These are phyloP conservation scores for Meteorus cinctellus DNA, from an alignment of 2,888 invertebrate genomes.

Conservation along the genomic window DNA sequence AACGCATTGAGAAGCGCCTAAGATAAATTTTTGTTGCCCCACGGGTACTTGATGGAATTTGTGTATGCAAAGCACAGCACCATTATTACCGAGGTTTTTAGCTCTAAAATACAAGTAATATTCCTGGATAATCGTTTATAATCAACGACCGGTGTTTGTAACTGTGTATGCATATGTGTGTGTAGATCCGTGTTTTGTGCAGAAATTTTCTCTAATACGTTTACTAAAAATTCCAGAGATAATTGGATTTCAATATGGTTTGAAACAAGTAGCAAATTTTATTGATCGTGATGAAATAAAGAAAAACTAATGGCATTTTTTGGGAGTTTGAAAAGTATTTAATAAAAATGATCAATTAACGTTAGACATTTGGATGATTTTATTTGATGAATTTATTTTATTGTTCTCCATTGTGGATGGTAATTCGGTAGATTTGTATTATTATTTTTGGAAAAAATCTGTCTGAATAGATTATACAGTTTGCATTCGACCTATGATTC, in stretches of 20 bases:
- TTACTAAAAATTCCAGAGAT: neutral
- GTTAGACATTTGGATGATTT: neutral
- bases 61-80: conserved; percentile 61
- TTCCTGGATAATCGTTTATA: conserved; percentile 64
- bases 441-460: neutral
- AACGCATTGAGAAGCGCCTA: conserved; percentile 1
- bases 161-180: neutral
- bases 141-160: conserved; percentile 56
- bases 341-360: neutral
- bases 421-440: neutral
- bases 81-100: conserved; percentile 59
- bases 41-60: conserved; percentile 45
- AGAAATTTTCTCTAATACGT: neutral
- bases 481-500: neutral
- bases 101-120: conserved; percentile 66
- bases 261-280: neutral
- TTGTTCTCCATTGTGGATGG: neutral
- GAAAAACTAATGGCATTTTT: too few relatives aligned
- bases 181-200: neutral
- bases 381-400: neutral
- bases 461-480: neutral
- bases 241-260: neutral
- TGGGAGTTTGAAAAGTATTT: too few relatives aligned
- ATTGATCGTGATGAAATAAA: neutral
- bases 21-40: conserved; percentile 21